Conservation (phyloP, 2,113 vertebrate species). For the Microtus richardsoni region DNA sequence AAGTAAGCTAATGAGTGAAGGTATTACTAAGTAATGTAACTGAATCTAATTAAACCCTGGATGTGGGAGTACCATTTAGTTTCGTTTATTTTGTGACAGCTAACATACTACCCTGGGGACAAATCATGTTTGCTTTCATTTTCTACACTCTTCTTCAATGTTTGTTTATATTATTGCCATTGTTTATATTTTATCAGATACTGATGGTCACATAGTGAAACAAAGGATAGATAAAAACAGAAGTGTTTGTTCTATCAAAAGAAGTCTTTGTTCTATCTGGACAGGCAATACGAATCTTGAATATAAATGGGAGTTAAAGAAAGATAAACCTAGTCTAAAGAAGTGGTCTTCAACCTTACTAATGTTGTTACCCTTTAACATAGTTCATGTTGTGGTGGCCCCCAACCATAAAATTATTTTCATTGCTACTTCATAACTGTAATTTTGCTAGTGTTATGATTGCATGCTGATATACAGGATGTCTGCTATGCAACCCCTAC, state of each 20-base stretch:
- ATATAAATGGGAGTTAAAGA: neutral
- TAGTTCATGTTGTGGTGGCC: neutral
- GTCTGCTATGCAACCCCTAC: too few species aligned
- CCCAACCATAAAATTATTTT: neutral
- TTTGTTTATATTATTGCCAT: neutral
- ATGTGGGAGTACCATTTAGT: neutral
- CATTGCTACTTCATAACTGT: neutral
- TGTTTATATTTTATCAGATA: slow-evolving; percentile 4
- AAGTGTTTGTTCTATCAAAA: too few species aligned
- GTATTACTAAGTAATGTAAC: neutral
- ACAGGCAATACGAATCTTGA: neutral
- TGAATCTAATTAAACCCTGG: neutral
- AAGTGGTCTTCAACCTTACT: neutral
- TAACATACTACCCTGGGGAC: neutral
- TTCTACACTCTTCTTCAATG: neutral
- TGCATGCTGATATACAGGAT: too few species aligned
- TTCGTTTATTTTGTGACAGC: neutral
- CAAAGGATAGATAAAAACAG: neutral
- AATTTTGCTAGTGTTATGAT: neutral
- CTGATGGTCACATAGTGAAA: neutral
- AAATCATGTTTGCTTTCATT: neutral
- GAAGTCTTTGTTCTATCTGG: neutral
- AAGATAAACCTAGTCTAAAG: neutral
- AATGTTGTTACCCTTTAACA: neutral
- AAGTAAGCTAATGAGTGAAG: neutral